A percentile compares a stretch with the other conserved stretches of the same genome.
Evolutionary conservation across 1,140 invertebrate species (phyloP).

Genomic region (Steinernema feltiae): DNA sequence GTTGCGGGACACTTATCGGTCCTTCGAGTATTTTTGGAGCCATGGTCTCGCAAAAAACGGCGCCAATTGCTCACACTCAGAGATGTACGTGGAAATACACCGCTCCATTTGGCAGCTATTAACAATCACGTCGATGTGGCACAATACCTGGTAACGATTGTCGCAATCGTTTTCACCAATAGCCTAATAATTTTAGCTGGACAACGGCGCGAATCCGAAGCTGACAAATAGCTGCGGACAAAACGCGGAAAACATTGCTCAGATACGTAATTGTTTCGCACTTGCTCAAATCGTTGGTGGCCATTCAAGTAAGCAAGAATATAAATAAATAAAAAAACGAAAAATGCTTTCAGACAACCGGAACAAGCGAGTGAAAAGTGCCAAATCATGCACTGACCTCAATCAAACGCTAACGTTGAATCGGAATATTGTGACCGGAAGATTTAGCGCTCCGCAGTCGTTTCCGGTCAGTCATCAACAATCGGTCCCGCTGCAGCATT

Average conservation of each 20-base stretch:
- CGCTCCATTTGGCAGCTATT: slow-evolving; percentile 38
- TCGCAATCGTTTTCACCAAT: neutral
- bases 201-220: slow-evolving; percentile 27
- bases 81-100: slow-evolving; percentile 37
- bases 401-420: neutral
- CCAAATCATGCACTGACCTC: neutral
- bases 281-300: neutral
- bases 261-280: neutral
- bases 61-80: slow-evolving; percentile 24
- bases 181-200: slow-evolving; percentile 31
- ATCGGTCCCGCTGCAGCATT: neutral
- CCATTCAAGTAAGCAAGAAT: neutral
- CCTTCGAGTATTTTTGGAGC: slow-evolving; percentile 19
- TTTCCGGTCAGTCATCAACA: neutral
- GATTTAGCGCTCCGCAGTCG: neutral
- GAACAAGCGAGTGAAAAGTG: neutral
- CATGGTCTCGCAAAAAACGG: slow-evolving; percentile 29
- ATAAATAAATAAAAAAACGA: neutral
- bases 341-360: neutral
- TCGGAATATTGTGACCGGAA: neutral
- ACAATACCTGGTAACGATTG: slow-evolving; percentile 31
- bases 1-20: slow-evolving; percentile 28
- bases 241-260: slow-evolving; percentile 24
- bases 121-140: slow-evolving; percentile 32
- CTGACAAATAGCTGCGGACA: slow-evolving; percentile 22